These are phyloP conservation scores for Drosophila sulfurigaster DNA, from an alignment of 1,140 invertebrate species.

Conservation along the genomic window DNA sequence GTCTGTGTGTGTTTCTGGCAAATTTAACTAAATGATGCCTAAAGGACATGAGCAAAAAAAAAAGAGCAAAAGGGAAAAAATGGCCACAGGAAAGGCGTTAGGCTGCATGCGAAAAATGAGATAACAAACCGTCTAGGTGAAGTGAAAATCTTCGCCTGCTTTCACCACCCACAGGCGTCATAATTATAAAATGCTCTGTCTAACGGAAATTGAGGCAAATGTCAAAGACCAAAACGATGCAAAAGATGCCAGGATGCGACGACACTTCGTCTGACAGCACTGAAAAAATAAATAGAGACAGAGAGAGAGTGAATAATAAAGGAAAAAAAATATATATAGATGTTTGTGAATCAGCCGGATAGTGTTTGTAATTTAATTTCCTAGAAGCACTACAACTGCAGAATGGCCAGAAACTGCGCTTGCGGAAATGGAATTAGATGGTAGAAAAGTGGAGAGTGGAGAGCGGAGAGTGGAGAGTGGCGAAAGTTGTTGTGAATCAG, in stretches of 20 bases:
- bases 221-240: slow-evolving; percentile 39
- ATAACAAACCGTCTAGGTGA: slow-evolving; percentile 32
- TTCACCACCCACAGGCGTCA: slow-evolving; percentile 22
- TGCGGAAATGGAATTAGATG: slow-evolving; percentile 71
- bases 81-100: slow-evolving; percentile 32
- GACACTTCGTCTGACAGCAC: slow-evolving; percentile 10
- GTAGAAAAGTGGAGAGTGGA: neutral
- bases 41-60: slow-evolving; percentile 24
- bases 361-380: slow-evolving; percentile 78
- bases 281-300: neutral
- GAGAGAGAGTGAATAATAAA: neutral
- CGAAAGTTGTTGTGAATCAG: slow-evolving; percentile 20
- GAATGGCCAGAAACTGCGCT: slow-evolving; percentile 59
- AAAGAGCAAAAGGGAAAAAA: slow-evolving; percentile 22
- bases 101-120: slow-evolving; percentile 31
- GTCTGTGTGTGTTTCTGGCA: slow-evolving; percentile 1
- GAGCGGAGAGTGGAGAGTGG: neutral
- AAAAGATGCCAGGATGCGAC: neutral
- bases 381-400: slow-evolving; percentile 55
- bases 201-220: slow-evolving; percentile 67
- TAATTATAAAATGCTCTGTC: slow-evolving; percentile 62
- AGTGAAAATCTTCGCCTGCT: neutral
- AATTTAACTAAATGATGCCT: slow-evolving; percentile 33
- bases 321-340: neutral
- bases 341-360: slow-evolving; percentile 53